Evolutionary conservation across 1,140 invertebrate genomes (phyloP).

Genomic region (Diprion similis): DNA sequence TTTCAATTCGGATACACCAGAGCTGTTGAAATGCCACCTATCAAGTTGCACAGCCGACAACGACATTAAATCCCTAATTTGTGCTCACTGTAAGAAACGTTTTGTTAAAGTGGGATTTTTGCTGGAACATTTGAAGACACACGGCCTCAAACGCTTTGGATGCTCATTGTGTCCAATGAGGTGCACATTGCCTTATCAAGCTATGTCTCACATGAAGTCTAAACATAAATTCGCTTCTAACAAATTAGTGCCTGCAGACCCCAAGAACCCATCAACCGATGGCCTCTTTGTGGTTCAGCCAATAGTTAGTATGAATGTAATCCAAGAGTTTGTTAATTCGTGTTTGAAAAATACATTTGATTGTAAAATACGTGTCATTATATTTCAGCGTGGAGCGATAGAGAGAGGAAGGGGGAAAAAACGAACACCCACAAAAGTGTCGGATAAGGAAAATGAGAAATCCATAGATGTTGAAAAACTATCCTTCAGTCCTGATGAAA

Average conservation of each 20-base stretch:
- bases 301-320: constrained; percentile 39
- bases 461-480: constrained; percentile 50
- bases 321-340: neutral
- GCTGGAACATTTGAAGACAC: constrained; percentile 59
- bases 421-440: constrained; percentile 28
- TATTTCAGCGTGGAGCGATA: constrained; percentile 14
- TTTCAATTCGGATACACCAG: constrained; percentile 39
- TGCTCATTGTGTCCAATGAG: constrained; percentile 63
- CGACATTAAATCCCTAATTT: constrained; percentile 47
- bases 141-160: constrained; percentile 60
- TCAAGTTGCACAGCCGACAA: constrained; percentile 50
- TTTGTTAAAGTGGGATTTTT: constrained; percentile 52
- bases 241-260: constrained; percentile 60
- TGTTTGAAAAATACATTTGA: neutral
- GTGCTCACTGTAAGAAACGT: constrained; percentile 62
- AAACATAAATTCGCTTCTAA: constrained; percentile 60
- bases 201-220: constrained; percentile 63
- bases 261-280: constrained; percentile 60
- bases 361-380: neutral
- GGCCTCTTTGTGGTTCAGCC: constrained; percentile 65
- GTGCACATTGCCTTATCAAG: constrained; percentile 57
- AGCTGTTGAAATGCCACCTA: constrained; percentile 59
- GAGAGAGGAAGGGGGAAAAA: constrained; percentile 32
- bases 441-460: constrained; percentile 39
- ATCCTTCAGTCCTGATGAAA: constrained; percentile 66